phyloP scores from a whole-genome alignment of 2,797 vertebrate species.

The Thaleichthys pacificus region DNA sequence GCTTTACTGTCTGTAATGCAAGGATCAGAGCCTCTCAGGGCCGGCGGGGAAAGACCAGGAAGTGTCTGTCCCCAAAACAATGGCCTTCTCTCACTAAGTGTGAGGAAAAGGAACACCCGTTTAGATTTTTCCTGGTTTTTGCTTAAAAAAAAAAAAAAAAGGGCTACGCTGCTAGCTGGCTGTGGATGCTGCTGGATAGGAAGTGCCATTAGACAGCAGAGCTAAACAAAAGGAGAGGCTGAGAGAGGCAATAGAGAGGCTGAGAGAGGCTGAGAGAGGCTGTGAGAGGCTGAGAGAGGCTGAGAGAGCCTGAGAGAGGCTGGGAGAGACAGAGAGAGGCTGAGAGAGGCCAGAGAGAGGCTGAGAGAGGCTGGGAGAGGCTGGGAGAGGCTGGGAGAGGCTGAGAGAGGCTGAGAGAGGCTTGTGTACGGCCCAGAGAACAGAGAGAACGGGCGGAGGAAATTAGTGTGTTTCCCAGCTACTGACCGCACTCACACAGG shows the following conservation, averaged over 20 bases:
- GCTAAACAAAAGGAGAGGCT: slow-evolving; percentile 42
- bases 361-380: too few relatives aligned
- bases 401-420: too few relatives aligned
- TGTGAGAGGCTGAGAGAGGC: too few relatives aligned
- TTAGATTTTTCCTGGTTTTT: slow-evolving; percentile 33
- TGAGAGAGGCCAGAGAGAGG: too few relatives aligned
- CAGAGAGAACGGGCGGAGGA: neutral
- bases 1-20: slow-evolving; percentile 51
- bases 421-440: neutral
- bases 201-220: slow-evolving; percentile 52
- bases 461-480: neutral
- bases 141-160: neutral
- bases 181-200: slow-evolving; percentile 48
- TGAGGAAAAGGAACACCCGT: slow-evolving; percentile 54
- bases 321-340: too few relatives aligned
- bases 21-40: slow-evolving; percentile 41
- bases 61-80: slow-evolving; percentile 62
- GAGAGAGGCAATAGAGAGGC: too few relatives aligned
- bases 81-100: slow-evolving; percentile 52
- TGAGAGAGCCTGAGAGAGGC: too few relatives aligned
- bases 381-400: too few relatives aligned
- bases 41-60: slow-evolving; percentile 55
- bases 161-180: slow-evolving; percentile 12
- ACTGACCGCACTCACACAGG: neutral
- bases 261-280: too few relatives aligned